Conservation (phyloP, 2,888 invertebrate species). For the Polyommatus iphigenia region DNA sequence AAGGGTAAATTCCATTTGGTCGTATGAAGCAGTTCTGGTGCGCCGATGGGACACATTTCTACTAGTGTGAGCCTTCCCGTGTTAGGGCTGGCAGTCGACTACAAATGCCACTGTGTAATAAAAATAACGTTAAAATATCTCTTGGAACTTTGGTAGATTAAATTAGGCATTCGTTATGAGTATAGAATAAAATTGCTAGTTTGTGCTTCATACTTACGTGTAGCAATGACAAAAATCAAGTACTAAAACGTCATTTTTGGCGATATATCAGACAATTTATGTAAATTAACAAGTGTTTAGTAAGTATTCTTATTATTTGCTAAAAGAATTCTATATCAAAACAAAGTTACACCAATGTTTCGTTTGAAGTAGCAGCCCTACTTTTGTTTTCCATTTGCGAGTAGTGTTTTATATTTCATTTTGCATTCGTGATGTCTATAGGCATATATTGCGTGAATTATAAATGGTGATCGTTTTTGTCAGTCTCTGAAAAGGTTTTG, state of each 20-base stretch:
- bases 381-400: constrained; percentile 39
- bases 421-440: constrained; percentile 62
- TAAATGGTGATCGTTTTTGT: constrained; percentile 69
- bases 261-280: no score
- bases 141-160: background rate
- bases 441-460: constrained; percentile 70
- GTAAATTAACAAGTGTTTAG: no score
- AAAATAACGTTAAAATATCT: background rate
- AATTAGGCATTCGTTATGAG: background rate
- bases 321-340: background rate
- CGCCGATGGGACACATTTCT: constrained; percentile 44
- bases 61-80: constrained; percentile 45
- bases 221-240: no score
- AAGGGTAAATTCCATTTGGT: constrained; percentile 66
- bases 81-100: constrained; percentile 46
- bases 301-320: no score
- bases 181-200: no score
- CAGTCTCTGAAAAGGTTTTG: constrained; percentile 52
- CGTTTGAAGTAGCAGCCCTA: constrained; percentile 18
- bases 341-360: background rate
- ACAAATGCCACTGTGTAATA: constrained; percentile 57
- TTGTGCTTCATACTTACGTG: no score
- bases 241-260: no score
- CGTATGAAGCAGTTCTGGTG: constrained; percentile 46
- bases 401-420: constrained; percentile 69